These are phyloP conservation scores for Strigops habroptila DNA, from an alignment of 2,113 vertebrate genomes.

Conservation along the genomic window DNA sequence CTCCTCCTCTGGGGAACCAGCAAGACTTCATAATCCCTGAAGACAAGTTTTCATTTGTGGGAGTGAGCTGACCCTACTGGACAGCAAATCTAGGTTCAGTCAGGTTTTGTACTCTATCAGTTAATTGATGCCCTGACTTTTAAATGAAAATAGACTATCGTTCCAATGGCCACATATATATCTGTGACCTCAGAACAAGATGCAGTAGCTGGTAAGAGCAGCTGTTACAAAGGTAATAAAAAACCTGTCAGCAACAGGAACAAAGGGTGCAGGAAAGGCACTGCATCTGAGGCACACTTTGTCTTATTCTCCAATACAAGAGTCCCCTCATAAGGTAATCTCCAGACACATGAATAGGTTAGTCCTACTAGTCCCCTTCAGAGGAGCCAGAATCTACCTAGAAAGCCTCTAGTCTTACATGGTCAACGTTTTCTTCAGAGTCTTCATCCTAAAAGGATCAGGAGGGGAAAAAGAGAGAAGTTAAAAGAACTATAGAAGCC, in stretches of 20 bases:
- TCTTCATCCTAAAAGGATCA: conserved; percentile 55
- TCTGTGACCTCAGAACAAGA: not conserved
- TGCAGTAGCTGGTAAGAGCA: not conserved
- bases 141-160: not conserved
- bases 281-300: not conserved
- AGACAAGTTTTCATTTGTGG: not conserved
- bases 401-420: conserved; percentile 39
- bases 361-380: conserved; percentile 33
- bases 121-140: not conserved
- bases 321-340: not conserved
- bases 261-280: not conserved
- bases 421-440: conserved; percentile 16
- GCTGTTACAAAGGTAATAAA: not conserved
- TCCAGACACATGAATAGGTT: not conserved
- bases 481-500: not conserved
- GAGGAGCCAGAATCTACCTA: conserved; percentile 19
- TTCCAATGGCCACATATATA: not conserved
- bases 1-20: conserved; percentile 17
- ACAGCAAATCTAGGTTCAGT: not conserved
- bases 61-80: not conserved
- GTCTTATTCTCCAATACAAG: not conserved
- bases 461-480: not conserved
- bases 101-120: not conserved
- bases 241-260: not conserved
- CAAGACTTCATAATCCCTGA: not conserved